Evolutionary conservation across 1,140 invertebrate genomes (phyloP), one percentile per base, ranked within the genome.

Genomic region (Drosophila nannoptera): DNA sequence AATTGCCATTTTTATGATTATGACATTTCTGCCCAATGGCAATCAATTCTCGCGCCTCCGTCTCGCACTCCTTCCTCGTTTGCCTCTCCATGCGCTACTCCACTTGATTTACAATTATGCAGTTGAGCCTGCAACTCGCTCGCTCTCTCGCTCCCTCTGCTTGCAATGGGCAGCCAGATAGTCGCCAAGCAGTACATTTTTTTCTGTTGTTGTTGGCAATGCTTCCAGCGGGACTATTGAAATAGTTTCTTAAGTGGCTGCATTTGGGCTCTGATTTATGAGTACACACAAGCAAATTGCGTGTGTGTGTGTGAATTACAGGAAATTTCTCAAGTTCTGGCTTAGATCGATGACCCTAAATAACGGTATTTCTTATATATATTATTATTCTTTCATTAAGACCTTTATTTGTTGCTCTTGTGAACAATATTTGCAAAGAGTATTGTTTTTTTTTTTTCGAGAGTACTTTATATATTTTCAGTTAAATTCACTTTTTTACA

Each of bases 1-100:
- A 78, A 78, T 78, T 78, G 53, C 52, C 55, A 75, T 78, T 78
- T 75, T 78, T 75, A 62, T 66, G 66, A 78, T 78, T 78, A 78
- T 78, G 72, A 72, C 76, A 77, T 59, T 77, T 77, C 38, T 32
- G 14, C 53, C 65, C 70, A 78, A 78, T 74, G 59, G 66, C 60
- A 46, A 74, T 55, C 63, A 69, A 61, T 74, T 65, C 58, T 38
- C 70, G 36, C 58, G 56, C 22, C 22, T 46, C 22, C 33, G 11
- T 36, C 36, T 42, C 16, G 16, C 22, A 7, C 14, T 38, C 3
- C 2, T n/a, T 48, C 31, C 31, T 45, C 43, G 56, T 12, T 22
- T 22, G 7, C 7, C 36, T 42, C 40, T 48, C n/a, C 38, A 52
- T 52, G 32, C 52, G 14, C 22, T 61, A 8, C 42, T 66, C 36